phyloP scores from a whole-genome alignment of 2,113 vertebrate species.

The Penelope pileata region DNA sequence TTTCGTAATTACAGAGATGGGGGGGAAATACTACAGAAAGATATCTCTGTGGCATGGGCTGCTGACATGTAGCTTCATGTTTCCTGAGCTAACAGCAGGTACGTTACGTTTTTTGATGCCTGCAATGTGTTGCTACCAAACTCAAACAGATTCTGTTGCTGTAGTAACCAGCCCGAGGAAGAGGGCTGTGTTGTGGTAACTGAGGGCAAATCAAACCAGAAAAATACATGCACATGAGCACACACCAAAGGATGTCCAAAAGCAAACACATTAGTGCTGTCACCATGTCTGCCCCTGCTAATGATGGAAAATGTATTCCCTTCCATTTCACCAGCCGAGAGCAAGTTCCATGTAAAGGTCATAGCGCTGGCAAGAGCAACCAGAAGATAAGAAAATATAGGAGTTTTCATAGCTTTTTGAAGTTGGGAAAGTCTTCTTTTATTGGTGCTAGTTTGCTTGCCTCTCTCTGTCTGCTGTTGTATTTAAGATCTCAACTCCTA shows the following conservation, averaged over 20 bases:
- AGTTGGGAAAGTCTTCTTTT: not conserved
- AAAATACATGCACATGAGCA: not conserved
- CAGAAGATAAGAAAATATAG: not conserved
- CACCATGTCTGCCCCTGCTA: not conserved
- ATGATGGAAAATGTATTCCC: not conserved
- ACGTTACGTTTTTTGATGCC: not conserved
- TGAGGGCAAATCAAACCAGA: slow-evolving; percentile 4
- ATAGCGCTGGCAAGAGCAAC: not conserved
- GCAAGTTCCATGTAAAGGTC: not conserved
- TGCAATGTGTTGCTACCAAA: slow-evolving; percentile 8
- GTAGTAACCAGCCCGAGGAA: slow-evolving; percentile 35
- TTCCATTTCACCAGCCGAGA: not conserved
- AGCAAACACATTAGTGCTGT: not conserved
- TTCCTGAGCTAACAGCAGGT: not conserved
- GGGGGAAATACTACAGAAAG: not conserved
- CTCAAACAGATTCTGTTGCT: slow-evolving; percentile 31
- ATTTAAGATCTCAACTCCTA: not conserved
- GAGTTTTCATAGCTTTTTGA: not conserved
- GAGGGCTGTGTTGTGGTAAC: not conserved
- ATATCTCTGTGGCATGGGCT: not conserved
- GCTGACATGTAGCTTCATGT: not conserved
- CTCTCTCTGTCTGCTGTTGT: not conserved
- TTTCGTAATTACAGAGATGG: not conserved
- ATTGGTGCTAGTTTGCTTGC: not conserved
- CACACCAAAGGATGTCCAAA: not conserved